Percentiles rank a stretch among this genome's conserved stretches.
Conservation (phyloP, 2,113 vertebrate genomes). For the Lathamus discolor region DNA sequence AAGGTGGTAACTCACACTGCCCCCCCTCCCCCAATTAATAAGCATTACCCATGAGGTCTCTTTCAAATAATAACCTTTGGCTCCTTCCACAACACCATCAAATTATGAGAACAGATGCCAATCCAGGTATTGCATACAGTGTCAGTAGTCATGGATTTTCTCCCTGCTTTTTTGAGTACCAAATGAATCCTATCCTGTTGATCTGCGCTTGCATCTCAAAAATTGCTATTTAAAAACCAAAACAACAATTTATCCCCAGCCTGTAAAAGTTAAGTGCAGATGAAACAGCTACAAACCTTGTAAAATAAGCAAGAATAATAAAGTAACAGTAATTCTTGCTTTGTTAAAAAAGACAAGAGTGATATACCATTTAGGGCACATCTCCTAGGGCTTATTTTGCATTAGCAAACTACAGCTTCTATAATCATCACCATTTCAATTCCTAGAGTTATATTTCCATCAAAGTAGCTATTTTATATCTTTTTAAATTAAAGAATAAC, state of each 20-base stretch:
- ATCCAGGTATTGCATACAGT: not conserved
- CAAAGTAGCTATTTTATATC: constrained; percentile 35
- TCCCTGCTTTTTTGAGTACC: not conserved
- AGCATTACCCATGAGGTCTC: not conserved
- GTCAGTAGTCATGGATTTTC: not conserved
- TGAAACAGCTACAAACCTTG: constrained; percentile 47
- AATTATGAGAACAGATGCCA: not conserved
- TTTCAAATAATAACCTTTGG: not conserved
- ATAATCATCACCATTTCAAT: constrained; percentile 44
- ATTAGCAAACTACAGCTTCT: constrained; percentile 44
- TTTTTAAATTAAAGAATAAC: constrained; percentile 62
- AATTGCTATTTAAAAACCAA: constrained; percentile 18
- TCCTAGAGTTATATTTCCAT: constrained; percentile 23
- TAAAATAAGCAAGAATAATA: constrained; percentile 54
- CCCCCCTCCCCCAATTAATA: not conserved
- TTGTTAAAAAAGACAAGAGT: constrained; percentile 27
- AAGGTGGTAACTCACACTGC: not conserved
- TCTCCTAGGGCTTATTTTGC: constrained; percentile 53
- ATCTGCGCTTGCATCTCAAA: not conserved
- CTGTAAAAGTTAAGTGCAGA: constrained; percentile 42
- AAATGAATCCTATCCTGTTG: not conserved
- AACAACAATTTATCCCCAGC: constrained; percentile 36
- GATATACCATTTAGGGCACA: constrained; percentile 49
- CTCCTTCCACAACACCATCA: not conserved
- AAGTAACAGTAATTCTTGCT: constrained; percentile 56